Evolutionary conservation across 2,113 vertebrate genomes (phyloP).

Genomic region (Hippocampus zosterae): DNA sequence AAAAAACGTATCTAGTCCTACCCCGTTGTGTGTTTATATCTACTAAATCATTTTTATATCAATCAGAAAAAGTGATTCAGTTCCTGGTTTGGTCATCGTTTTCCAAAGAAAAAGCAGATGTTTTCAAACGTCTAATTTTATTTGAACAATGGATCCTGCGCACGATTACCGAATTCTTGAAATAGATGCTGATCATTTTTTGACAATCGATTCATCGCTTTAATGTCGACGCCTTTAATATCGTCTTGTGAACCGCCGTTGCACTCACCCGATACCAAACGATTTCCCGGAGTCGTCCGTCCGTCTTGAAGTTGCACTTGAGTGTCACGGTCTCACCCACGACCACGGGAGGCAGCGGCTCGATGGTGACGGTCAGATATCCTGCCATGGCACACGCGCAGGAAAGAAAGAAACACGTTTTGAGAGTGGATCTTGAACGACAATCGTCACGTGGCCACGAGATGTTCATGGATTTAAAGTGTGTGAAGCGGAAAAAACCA

Average conservation of each 20-base stretch:
- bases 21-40: too few species aligned
- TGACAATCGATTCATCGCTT: too few species aligned
- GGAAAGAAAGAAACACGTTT: neutral
- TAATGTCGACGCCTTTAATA: too few species aligned
- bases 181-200: too few species aligned
- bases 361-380: constrained; percentile 96
- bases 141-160: too few species aligned
- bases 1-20: too few species aligned
- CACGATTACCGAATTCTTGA: too few species aligned
- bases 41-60: too few species aligned
- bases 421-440: neutral
- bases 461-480: neutral
- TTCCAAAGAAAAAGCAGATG: too few species aligned
- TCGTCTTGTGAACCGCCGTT: neutral
- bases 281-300: constrained; percentile 93
- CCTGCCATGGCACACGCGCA: constrained; percentile 62
- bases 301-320: constrained; percentile 99
- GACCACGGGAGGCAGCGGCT: constrained; percentile 92
- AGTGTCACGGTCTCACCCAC: constrained; percentile 94
- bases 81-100: too few species aligned
- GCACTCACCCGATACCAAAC: constrained; percentile 97
- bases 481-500: neutral
- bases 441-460: neutral
- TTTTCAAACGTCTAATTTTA: too few species aligned
- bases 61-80: too few species aligned